Evolutionary conservation across 2,888 invertebrate species (phyloP), one percentile per base, ranked within the genome.

Genomic region (Polydrusus pterygomalis): DNA sequence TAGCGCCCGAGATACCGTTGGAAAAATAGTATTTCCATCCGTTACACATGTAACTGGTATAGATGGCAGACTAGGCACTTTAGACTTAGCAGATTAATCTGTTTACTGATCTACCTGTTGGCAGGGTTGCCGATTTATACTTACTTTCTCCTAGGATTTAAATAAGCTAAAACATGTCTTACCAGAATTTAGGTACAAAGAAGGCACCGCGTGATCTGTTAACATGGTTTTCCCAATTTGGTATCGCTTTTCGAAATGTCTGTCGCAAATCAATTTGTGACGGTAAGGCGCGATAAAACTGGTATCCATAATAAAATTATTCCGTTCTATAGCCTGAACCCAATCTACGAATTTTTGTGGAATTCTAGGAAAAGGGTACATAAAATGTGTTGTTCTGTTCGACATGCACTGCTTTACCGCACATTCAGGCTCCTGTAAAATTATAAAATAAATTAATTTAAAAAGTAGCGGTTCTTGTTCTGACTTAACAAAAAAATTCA

Each of bases 371-470:
- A 54, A 54, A 11, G 25, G 10, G 25, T 25, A 54, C 1, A 54
- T 13, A 2, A 0, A 13, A 9, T 54, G 0, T 25, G 54, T 30
- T 54, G 0, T 13, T 25, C 3, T 54, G 25, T 11, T 54, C 25
- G 54, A 54, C 13, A 2, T 2, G 54, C 54, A 54, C 13, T 54
- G 54, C 20, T 54, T 13, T 6, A 54, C 54, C 13, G 9, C 17
- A 17, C 47, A 47, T 8, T 17, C 9, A 3, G 15, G 1, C 17
- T 47, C 47, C 47, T 47, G 47, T 17, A 47, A 17, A 9, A 17
- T 47, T 17, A 47, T 17, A 6, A 47, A 95, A 25, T 3, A 25
- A 43, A 43, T 13, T 43, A 43, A n/a, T n/a, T n/a, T n/a, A n/a
- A n/a, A n/a, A n/a, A n/a, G n/a, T n/a, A n/a, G n/a, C n/a, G n/a